Percentiles rank a stretch among this genome's conserved stretches.
These are phyloP conservation scores for Sinocyclocheilus anshuiensis DNA, from an alignment of 2,113 vertebrate species.

Conservation along the genomic window DNA sequence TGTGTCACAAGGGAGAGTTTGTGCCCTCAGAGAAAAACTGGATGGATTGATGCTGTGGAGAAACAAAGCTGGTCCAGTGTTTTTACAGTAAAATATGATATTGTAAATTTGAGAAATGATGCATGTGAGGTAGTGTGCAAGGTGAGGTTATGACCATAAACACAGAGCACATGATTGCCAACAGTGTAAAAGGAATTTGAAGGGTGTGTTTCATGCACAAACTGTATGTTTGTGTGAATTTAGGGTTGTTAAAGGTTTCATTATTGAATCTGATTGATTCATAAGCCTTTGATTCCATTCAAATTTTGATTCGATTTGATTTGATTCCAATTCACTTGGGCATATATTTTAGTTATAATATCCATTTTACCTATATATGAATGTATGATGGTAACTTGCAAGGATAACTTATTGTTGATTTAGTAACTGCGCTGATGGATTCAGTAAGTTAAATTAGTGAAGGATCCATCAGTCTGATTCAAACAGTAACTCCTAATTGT, in stretches of 20 bases:
- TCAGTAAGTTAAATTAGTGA: neutral
- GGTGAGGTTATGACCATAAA: conserved; percentile 72
- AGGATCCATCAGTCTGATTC: too few species aligned
- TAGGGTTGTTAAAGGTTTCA: neutral
- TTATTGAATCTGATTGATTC: neutral
- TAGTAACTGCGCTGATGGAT: neutral
- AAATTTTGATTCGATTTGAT: neutral
- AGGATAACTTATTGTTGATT: neutral
- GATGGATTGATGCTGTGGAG: conserved; percentile 36
- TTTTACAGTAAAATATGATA: conserved; percentile 62
- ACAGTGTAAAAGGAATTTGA: neutral
- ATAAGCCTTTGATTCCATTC: neutral
- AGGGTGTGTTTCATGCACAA: neutral
- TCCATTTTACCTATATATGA: neutral
- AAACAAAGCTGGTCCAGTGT: conserved; percentile 31
- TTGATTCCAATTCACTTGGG: neutral
- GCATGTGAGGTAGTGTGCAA: conserved; percentile 61
- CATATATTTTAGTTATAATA: neutral
- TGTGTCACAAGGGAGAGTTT: conserved; percentile 25
- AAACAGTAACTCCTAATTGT: too few species aligned
- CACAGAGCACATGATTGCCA: conserved; percentile 43
- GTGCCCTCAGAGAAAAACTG: conserved; percentile 45
- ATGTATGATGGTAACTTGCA: neutral
- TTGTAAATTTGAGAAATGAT: conserved; percentile 62
- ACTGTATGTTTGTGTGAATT: neutral